These are phyloP conservation scores for Drosophila ezoana DNA, from an alignment of 2,888 invertebrate genomes.

Conservation along the genomic window DNA sequence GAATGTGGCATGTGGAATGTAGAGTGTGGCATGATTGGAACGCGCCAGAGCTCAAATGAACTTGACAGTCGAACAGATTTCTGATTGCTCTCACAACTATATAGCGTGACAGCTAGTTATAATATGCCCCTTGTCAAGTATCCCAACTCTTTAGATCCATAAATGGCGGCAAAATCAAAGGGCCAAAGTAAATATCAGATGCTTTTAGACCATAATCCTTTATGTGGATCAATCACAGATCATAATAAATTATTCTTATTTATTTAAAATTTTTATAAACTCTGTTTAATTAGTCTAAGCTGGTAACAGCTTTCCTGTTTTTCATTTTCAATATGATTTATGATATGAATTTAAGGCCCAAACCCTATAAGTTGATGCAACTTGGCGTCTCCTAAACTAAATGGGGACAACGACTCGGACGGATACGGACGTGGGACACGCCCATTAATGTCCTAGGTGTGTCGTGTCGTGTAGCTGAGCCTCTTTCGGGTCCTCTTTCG, in stretches of 20 bases:
- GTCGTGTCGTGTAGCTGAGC: conserved; percentile 8
- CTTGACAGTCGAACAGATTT: conserved; percentile 38
- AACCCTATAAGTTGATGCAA: background rate
- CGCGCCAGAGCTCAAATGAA: conserved; percentile 37
- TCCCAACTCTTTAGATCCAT: conserved; percentile 5
- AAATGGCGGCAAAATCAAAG: conserved; percentile 1
- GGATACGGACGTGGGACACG: conserved; percentile 10
- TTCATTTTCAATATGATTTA: conserved; percentile 4
- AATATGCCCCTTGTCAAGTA: background rate
- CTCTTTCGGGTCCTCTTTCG: background rate
- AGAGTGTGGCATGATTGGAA: conserved; percentile 11
- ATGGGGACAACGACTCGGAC: conserved; percentile 8
- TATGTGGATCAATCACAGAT: background rate
- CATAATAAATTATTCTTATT: too few relatives aligned
- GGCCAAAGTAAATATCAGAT: background rate
- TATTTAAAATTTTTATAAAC: background rate
- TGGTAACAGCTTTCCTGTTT: background rate
- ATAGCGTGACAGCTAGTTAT: conserved; percentile 46
- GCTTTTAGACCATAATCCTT: background rate
- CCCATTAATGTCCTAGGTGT: conserved; percentile 45
- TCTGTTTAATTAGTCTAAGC: background rate
- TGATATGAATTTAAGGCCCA: too few relatives aligned
- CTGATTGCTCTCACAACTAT: conserved; percentile 43
- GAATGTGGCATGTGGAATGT: background rate
- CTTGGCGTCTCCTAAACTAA: background rate